These are phyloP conservation scores for Poeciliopsis infans DNA, from an alignment of 2,797 vertebrate genomes.

Conservation along the genomic window DNA sequence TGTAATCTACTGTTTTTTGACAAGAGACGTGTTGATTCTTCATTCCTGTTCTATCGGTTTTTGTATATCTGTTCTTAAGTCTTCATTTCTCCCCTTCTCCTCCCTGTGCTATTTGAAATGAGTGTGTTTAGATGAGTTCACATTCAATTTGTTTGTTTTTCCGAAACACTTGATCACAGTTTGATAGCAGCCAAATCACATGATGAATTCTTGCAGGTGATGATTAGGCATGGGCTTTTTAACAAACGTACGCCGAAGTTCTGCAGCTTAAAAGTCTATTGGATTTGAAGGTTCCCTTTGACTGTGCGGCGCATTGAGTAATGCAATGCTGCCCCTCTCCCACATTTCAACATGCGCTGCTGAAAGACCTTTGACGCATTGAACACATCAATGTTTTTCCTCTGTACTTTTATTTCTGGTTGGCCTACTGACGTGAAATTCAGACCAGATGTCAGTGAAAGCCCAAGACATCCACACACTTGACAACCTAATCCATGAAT, in stretches of 20 bases:
- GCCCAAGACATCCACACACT: not conserved
- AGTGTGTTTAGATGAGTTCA: conserved; percentile 75
- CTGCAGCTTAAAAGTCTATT: not conserved
- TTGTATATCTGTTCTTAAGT: conserved; percentile 79
- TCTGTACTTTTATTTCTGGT: not conserved
- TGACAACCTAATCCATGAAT: not conserved
- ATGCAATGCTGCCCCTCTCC: not conserved
- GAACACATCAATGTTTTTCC: not conserved
- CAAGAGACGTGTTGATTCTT: conserved; percentile 78
- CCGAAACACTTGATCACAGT: conserved; percentile 61
- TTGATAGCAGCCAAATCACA: conserved; percentile 61
- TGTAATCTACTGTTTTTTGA: conserved; percentile 83
- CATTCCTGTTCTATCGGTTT: conserved; percentile 80
- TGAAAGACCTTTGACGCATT: not conserved
- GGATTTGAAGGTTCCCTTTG: not conserved
- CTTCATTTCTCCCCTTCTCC: conserved; percentile 70
- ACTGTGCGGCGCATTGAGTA: not conserved
- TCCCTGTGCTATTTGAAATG: conserved; percentile 70
- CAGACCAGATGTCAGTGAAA: not conserved
- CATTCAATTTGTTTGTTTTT: conserved; percentile 71
- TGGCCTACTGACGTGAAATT: not conserved
- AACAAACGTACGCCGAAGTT: not conserved
- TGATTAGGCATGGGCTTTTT: conserved; percentile 16
- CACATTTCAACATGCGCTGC: not conserved
- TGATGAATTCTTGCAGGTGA: conserved; percentile 58